Evolutionary conservation across 2,113 vertebrate species (phyloP).

Genomic region (Mus spicilegus): DNA sequence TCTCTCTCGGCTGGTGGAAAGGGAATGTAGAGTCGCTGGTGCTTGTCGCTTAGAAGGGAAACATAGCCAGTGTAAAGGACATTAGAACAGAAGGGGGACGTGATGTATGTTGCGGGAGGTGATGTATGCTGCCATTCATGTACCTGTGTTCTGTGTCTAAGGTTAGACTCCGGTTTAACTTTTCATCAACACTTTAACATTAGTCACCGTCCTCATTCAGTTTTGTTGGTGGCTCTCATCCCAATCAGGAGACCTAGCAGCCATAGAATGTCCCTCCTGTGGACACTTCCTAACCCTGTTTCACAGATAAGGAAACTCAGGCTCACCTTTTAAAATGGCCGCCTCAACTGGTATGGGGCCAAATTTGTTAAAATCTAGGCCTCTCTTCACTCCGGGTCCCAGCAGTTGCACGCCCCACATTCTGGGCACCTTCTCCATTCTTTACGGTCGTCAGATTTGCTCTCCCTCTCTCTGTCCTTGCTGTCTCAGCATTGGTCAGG

Average conservation of each 20-base stretch:
- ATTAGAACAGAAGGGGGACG: neutral
- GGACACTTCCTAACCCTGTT: neutral
- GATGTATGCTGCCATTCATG: neutral
- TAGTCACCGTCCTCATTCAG: neutral
- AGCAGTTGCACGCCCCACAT: neutral
- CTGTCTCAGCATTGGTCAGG: constrained; percentile 19
- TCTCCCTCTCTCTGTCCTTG: constrained; percentile 40
- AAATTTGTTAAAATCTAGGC: neutral
- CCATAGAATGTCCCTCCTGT: neutral
- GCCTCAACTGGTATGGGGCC: neutral
- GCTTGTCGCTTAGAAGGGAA: neutral
- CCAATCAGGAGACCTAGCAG: neutral
- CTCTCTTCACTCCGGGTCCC: neutral
- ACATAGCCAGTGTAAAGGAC: neutral
- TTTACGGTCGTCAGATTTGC: neutral
- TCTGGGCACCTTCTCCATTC: neutral
- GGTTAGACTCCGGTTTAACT: neutral
- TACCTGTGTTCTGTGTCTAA: neutral
- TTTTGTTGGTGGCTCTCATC: neutral
- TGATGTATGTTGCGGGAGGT: neutral
- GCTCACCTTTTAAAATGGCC: neutral
- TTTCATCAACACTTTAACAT: neutral
- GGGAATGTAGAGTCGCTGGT: neutral
- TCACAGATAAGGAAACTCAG: neutral
- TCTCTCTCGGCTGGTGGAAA: neutral